Base-by-base conservation (phyloP, 2,113 vertebrate species). In the Morone chrysops region DNA sequence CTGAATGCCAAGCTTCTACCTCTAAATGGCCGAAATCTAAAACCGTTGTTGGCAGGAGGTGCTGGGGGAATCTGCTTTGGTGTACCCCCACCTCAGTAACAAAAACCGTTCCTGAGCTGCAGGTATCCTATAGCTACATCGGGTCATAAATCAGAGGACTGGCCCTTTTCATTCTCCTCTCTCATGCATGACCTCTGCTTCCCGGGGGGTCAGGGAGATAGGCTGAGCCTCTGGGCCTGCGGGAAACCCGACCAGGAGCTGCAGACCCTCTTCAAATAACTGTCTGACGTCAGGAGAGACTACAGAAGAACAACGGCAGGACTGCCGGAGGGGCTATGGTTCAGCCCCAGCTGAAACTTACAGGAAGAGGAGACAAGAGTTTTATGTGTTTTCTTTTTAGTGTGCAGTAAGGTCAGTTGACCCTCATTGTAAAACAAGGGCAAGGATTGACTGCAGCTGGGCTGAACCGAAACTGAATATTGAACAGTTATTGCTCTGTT, bases 121-220 rank as follows among this genome's bases (percentile, higher is more conserved):
- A 89, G 75, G 87, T 92, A 93, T 95, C 92, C 85, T 75, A 75
- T 94, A 69, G 92, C 94, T 77, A 53, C 70, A 56, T 71, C 47
- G 25, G 92, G 85, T 84, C 88, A 92, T 96, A 96, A 96, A 96
- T 96, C 95, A 95, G 93, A 80, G 84, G 80, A 78, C 73, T 75
- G 83, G 90, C 45, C 75, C 91, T 89, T 93, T 95, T 94, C 91
- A 90, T 86, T 93, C 73, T 80, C 81, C 88, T 83, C 92, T 93
- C 90, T 94, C 91, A 92, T 89, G 91, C 88, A 57, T 94, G 91
- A 96, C 93, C 94, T 89, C 85, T 56, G 70, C 75, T 60, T 80
- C 89, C 84, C 70, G 22, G 78, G 82, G 83, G 85, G 51, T 88
- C 63, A 85, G 89, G 82, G 88, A 87, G 84, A 75, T 47, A 84